A percentile compares a stretch with the other conserved stretches of the same genome.
phyloP scores from a whole-genome alignment of 2,113 vertebrate species.

The Hyperopisus bebe region DNA sequence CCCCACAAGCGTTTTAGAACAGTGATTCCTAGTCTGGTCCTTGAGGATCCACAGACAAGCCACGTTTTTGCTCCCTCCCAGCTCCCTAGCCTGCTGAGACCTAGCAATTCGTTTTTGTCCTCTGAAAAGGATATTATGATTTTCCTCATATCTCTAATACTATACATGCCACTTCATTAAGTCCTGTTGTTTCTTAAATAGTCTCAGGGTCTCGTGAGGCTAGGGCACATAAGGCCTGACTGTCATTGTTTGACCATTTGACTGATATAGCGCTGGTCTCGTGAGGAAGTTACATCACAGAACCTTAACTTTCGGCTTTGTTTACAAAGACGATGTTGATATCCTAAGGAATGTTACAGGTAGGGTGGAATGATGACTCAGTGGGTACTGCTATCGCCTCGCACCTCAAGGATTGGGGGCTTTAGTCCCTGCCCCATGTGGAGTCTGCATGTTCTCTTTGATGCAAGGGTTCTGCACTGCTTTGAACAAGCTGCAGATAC shows the following conservation, averaged over 20 bases:
- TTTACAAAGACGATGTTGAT: not conserved
- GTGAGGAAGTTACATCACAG: not conserved
- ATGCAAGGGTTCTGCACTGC: not conserved
- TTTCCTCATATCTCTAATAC: not conserved
- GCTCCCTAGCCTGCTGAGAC: not conserved
- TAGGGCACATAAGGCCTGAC: not conserved
- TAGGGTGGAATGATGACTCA: not conserved
- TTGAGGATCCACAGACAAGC: not conserved
- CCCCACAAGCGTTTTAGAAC: too few species aligned
- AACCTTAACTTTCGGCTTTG: not conserved
- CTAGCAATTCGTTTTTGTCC: not conserved
- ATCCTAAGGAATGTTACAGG: not conserved
- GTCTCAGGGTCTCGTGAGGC: not conserved
- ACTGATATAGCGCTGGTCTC: not conserved
- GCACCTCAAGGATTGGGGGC: not conserved
- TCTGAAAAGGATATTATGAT: not conserved
- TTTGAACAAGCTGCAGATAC: not conserved
- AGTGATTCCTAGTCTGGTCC: not conserved
- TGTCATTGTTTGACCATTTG: not conserved
- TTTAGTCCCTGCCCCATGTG: not conserved
- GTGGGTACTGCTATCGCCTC: not conserved
- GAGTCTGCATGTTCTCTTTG: not conserved
- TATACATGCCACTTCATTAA: not conserved
- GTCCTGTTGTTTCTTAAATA: not conserved
- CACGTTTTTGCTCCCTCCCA: not conserved